Evolutionary conservation across 2,113 vertebrate genomes (phyloP), one percentile per base, ranked within the genome.

Genomic region (Ptilorrhoa leucosticta): DNA sequence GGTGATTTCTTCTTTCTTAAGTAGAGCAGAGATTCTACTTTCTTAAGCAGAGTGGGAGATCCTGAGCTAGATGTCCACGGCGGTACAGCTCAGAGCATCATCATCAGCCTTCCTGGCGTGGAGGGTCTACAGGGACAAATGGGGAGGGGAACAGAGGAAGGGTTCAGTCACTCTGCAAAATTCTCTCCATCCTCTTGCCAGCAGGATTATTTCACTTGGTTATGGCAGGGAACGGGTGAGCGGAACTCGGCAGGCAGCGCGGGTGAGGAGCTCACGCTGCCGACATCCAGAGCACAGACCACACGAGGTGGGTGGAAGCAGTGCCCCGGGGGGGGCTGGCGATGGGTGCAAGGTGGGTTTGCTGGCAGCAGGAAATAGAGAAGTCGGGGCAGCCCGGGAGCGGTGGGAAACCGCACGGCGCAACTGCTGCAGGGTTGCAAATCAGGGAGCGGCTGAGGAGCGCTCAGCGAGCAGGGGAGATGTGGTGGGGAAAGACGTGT

Each of bases 381-480:
- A 92, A 94, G 92, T 83, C 2, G 3, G 51, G 83, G 70, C 63
- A 70, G 73, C 21, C 69, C 2, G 15, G 54, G 63, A 78, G 56
- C 0, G 8, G 20, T 69, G 93, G 64, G 78, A 96, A 97, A 95
- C 83, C 22, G 0, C 93, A 57, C 28, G 5, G 48, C 9, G 30
- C 63, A 73, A 86, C 92, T 95, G 90, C 69, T 66, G 57, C 86
- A 69, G 96, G 90, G 93, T 95, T 93, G 63, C 80, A 48, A 65
- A 88, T 47, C 75, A 30, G 11, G 0, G 79, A 78, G 86, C 0
- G 11, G 22, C 83, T 35, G 91, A 86, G 73, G 91, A 66, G 57
- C 54, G 19, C 20, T 5, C 61, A 16, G 70, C 1, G 9, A 81
- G 65, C 40, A 40, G 54, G 60, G 66, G 20, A 93, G 72, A 87